Conservation (phyloP, 2,113 vertebrate species). For the Scartelaos histophorus region DNA sequence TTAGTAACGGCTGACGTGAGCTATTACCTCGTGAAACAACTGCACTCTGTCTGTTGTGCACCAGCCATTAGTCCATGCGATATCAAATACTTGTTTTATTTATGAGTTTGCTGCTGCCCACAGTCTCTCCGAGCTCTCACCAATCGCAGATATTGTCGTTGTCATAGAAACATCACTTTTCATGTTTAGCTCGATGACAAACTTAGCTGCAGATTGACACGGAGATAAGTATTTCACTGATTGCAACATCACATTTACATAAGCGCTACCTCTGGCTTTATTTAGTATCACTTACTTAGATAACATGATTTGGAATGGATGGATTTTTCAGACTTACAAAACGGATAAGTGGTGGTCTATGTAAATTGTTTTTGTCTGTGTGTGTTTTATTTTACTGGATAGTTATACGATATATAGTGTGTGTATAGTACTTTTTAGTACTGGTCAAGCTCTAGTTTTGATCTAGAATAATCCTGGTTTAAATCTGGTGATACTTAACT, state of each 20-base stretch:
- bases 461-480: too few relatives aligned
- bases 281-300: background rate
- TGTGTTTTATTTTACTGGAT: too few relatives aligned
- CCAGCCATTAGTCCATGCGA: slow-evolving; percentile 41
- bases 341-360: background rate
- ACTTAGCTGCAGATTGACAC: slow-evolving; percentile 9
- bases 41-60: slow-evolving; percentile 25
- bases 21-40: slow-evolving; percentile 39
- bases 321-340: background rate
- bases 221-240: background rate
- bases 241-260: background rate
- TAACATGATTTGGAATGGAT: background rate
- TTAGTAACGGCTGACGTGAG: slow-evolving; percentile 41
- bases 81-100: slow-evolving; percentile 51
- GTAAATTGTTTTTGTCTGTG: background rate
- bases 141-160: slow-evolving; percentile 43
- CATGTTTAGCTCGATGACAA: slow-evolving; percentile 18
- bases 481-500: too few relatives aligned
- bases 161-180: slow-evolving; percentile 44
- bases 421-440: too few relatives aligned
- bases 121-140: slow-evolving; percentile 31
- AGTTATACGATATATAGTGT: too few relatives aligned
- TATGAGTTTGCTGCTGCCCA: slow-evolving; percentile 50
- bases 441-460: too few relatives aligned
- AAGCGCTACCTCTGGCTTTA: background rate